These are phyloP conservation scores for Eutolmus rufibarbis DNA, from an alignment of 2,888 invertebrate genomes.

Conservation along the genomic window DNA sequence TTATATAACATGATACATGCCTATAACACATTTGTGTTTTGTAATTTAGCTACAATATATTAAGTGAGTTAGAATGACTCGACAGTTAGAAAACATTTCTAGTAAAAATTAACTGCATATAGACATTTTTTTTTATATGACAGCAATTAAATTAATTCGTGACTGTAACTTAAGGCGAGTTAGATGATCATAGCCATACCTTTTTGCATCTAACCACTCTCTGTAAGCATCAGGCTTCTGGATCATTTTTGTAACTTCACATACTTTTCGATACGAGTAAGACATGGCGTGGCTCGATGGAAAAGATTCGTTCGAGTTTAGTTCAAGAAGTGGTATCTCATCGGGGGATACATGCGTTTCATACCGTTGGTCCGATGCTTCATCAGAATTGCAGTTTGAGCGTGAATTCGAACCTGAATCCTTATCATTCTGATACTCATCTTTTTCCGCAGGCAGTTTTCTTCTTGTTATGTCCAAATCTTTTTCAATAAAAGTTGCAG, in stretches of 20 bases:
- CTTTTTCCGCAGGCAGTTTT: slow-evolving; percentile 29
- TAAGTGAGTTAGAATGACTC: too few species aligned
- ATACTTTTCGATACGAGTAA: slow-evolving; percentile 52
- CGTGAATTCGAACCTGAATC: background rate
- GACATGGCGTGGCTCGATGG: slow-evolving; percentile 50
- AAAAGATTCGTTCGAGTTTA: slow-evolving; percentile 54
- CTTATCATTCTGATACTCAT: slow-evolving; percentile 27
- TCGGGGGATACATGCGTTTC: slow-evolving; percentile 36
- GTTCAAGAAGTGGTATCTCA: slow-evolving; percentile 53
- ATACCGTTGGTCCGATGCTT: slow-evolving; percentile 24
- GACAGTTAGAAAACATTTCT: too few species aligned
- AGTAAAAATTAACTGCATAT: too few species aligned
- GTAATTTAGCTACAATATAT: too few species aligned
- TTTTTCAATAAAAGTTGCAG: slow-evolving; percentile 51
- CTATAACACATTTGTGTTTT: too few species aligned
- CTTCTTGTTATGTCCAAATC: slow-evolving; percentile 40
- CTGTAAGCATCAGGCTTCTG: slow-evolving; percentile 55
- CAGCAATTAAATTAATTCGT: too few species aligned
- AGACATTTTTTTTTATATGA: too few species aligned
- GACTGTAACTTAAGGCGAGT: too few species aligned
- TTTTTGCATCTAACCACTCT: slow-evolving; percentile 58
- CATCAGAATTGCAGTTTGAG: background rate
- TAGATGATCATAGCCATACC: slow-evolving; percentile 41
- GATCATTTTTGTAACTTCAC: slow-evolving; percentile 51
- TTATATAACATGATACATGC: too few species aligned